Conservation (phyloP, 2,888 invertebrate species). For the Heliconius ismenius region DNA sequence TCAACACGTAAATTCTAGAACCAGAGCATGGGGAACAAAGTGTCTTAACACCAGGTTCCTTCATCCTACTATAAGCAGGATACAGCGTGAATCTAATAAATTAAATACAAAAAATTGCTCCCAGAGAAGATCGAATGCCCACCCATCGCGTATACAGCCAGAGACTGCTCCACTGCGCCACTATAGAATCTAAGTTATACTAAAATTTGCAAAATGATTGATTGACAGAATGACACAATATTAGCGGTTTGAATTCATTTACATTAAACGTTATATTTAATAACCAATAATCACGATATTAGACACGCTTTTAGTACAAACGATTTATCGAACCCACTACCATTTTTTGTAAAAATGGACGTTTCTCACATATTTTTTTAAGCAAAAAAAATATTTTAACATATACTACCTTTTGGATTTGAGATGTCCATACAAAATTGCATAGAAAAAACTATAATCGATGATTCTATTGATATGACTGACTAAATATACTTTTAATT, state of each 20-base stretch:
- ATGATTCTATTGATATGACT: constrained; percentile 67
- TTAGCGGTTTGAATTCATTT: constrained; percentile 39
- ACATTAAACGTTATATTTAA: constrained; percentile 36
- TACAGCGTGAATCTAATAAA: too few relatives aligned
- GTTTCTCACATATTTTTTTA: neutral
- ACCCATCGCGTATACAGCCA: too few relatives aligned
- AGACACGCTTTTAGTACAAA: constrained; percentile 38
- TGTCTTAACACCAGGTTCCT: too few relatives aligned
- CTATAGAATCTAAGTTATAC: neutral
- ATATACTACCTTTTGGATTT: constrained; percentile 25
- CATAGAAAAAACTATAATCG: constrained; percentile 51
- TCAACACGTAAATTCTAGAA: too few relatives aligned
- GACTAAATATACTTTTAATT: constrained; percentile 74
- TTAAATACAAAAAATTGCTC: too few relatives aligned
- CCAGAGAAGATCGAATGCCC: too few relatives aligned
- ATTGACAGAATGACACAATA: constrained; percentile 49
- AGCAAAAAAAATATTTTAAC: neutral
- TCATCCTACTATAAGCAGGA: too few relatives aligned
- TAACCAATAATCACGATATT: constrained; percentile 46
- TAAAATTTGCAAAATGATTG: constrained; percentile 39
- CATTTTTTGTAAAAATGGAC: neutral
- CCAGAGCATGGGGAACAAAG: too few relatives aligned
- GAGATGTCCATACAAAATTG: constrained; percentile 26
- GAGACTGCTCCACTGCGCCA: neutral
- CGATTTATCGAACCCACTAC: neutral